Conservation (phyloP, 2,888 invertebrate species). For the Pristionchus japonicus region DNA sequence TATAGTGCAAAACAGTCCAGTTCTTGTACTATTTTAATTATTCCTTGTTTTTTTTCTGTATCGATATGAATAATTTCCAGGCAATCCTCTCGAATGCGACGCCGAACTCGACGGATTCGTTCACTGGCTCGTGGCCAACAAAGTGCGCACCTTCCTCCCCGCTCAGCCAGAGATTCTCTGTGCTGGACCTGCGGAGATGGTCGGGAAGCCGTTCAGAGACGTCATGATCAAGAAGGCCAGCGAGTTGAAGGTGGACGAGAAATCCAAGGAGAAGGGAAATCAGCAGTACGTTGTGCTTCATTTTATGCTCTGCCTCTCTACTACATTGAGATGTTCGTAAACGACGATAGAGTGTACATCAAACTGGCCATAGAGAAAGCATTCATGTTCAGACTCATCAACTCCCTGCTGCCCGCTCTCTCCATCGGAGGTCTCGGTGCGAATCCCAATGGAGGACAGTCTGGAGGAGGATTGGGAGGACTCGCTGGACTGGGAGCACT, state of each 20-base stretch:
- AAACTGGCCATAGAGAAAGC: too few species aligned
- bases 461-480: background rate
- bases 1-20: too few species aligned
- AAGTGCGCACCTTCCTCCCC: conserved; percentile 73
- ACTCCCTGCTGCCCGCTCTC: conserved; percentile 20
- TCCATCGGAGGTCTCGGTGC: background rate
- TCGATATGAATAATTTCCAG: conserved; percentile 42
- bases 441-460: background rate
- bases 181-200: conserved; percentile 63
- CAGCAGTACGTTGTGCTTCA: background rate
- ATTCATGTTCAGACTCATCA: background rate
- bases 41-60: background rate
- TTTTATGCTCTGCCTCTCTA: too few species aligned
- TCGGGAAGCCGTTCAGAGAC: conserved; percentile 68
- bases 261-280: background rate
- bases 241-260: conserved; percentile 58
- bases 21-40: background rate
- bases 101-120: conserved; percentile 70
- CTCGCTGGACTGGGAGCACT: background rate
- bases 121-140: conserved; percentile 57
- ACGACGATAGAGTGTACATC: too few species aligned
- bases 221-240: conserved; percentile 74
- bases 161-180: conserved; percentile 72
- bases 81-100: conserved; percentile 71
- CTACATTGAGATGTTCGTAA: too few species aligned